Percentiles rank a stretch among this genome's conserved stretches.
phyloP scores from a whole-genome alignment of 1,140 invertebrate species.

The Ceratina japonica region DNA sequence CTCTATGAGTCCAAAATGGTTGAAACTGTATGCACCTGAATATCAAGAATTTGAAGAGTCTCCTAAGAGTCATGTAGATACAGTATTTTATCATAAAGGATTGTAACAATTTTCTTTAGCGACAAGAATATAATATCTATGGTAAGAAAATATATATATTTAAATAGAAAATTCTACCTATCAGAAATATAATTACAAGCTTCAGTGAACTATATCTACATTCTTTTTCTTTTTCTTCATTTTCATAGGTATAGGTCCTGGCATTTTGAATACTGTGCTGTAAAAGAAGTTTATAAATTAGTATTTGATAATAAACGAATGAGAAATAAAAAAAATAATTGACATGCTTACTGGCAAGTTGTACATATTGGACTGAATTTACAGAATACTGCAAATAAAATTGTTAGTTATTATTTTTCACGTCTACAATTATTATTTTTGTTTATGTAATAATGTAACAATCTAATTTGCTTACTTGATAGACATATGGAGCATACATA shows the following conservation, averaged over 20 bases:
- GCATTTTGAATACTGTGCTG: slow-evolving; percentile 91
- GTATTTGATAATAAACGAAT: background rate
- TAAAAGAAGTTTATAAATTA: slow-evolving; percentile 72
- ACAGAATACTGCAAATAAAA: slow-evolving; percentile 92
- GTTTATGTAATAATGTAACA: background rate
- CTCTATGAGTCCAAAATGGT: slow-evolving; percentile 26
- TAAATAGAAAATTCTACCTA: slow-evolving; percentile 15
- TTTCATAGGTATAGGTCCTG: slow-evolving; percentile 85
- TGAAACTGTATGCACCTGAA: slow-evolving; percentile 33
- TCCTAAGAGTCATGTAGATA: slow-evolving; percentile 10
- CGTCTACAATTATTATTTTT: background rate
- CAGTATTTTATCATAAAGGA: slow-evolving; percentile 49
- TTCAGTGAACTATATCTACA: slow-evolving; percentile 70
- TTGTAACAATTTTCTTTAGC: background rate
- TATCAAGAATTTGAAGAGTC: slow-evolving; percentile 39
- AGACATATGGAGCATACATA: slow-evolving; percentile 99
- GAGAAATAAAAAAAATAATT: slow-evolving; percentile 19
- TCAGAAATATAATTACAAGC: slow-evolving; percentile 20
- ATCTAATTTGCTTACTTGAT: slow-evolving; percentile 85
- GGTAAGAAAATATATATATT: slow-evolving; percentile 40
- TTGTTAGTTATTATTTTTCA: background rate
- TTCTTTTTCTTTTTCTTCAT: slow-evolving; percentile 86
- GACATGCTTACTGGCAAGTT: slow-evolving; percentile 94
- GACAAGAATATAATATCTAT: background rate
- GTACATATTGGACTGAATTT: slow-evolving; percentile 98